Evolutionary conservation across 1,140 invertebrate species (phyloP).

Genomic region (Antheraea mylitta): DNA sequence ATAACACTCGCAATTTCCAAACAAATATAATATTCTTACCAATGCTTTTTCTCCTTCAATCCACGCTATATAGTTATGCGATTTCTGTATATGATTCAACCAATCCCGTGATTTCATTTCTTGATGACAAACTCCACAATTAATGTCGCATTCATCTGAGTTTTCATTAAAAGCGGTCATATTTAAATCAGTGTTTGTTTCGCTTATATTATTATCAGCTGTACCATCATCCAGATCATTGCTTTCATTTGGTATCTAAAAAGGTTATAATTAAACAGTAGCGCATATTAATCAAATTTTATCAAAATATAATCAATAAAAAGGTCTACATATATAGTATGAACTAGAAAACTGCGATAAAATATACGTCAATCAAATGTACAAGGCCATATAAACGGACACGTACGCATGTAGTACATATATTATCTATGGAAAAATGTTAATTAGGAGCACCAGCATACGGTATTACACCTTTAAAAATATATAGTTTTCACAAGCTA

Average conservation of each 20-base stretch:
- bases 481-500: no score
- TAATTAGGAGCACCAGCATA: no score
- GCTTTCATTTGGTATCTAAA: not conserved
- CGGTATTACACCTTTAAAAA: no score
- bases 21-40: constrained; percentile 33
- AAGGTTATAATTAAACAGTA: not conserved
- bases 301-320: no score
- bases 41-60: constrained; percentile 31
- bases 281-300: no score
- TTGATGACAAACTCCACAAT: constrained; percentile 39
- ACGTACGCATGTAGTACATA: no score
- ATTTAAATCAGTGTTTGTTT: not conserved
- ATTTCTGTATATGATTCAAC: constrained; percentile 65
- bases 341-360: no score
- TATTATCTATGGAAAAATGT: no score
- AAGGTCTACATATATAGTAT: no score
- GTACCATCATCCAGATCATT: not conserved
- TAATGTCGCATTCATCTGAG: constrained; percentile 13
- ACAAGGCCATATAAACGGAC: no score
- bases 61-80: constrained; percentile 62
- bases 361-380: no score
- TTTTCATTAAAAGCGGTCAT: not conserved
- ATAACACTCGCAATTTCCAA: not conserved
- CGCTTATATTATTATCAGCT: not conserved
- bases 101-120: constrained; percentile 54